These are phyloP conservation scores for Dissostichus mawsoni DNA, from an alignment of 2,113 vertebrate species.

Conservation along the genomic window DNA sequence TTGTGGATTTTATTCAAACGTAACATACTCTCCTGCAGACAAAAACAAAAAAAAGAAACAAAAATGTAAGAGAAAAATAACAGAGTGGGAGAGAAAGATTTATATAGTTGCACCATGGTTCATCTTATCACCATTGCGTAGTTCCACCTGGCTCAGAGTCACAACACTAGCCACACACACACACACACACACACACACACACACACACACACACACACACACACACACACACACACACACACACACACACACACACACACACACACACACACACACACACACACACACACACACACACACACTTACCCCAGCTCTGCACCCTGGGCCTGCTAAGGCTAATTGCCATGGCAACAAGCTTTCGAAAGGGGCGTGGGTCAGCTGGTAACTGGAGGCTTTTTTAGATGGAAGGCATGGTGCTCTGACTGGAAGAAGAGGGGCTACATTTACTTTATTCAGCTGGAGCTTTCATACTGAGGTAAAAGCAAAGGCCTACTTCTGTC, in stretches of 20 bases:
- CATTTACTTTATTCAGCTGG: slow-evolving; percentile 30
- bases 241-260: not conserved
- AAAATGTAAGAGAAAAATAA: not conserved
- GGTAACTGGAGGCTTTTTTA: slow-evolving; percentile 52
- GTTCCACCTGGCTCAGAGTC: slow-evolving; percentile 37
- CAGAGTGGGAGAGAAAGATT: slow-evolving; percentile 20
- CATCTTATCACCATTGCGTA: slow-evolving; percentile 29
- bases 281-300: too few relatives aligned
- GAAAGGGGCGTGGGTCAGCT: slow-evolving; percentile 61
- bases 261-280: too few relatives aligned
- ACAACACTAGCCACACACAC: slow-evolving; percentile 24
- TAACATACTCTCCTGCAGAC: not conserved
- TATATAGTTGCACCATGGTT: slow-evolving; percentile 27
- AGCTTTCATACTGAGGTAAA: slow-evolving; percentile 25
- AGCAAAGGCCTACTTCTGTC: not conserved
- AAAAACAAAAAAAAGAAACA: not conserved
- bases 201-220: slow-evolving; percentile 13
- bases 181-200: too few relatives aligned
- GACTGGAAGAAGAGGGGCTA: slow-evolving; percentile 24
- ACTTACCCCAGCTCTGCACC: slow-evolving; percentile 33
- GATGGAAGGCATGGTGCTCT: slow-evolving; percentile 30
- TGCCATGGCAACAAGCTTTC: slow-evolving; percentile 68
- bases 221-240: slow-evolving; percentile 14
- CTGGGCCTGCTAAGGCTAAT: slow-evolving; percentile 60
- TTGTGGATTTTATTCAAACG: slow-evolving; percentile 1